Evolutionary conservation across 1,140 invertebrate genomes (phyloP).

Genomic region (Orussus abietinus): DNA sequence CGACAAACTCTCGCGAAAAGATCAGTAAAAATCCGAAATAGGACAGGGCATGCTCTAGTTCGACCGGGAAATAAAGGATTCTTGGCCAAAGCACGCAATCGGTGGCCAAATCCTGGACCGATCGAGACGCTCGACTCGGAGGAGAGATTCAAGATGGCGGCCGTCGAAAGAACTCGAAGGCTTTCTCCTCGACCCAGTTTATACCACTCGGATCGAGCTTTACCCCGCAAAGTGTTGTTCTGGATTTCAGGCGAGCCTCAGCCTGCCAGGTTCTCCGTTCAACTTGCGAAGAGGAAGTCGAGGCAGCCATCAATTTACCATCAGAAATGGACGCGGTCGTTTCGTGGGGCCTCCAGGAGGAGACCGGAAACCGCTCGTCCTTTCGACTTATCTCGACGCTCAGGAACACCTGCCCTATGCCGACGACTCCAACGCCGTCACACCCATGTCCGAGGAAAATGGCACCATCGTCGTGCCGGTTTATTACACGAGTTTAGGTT

Average conservation of each 20-base stretch:
- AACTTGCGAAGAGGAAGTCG: conserved; percentile 83
- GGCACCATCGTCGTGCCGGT: conserved; percentile 89
- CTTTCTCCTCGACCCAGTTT: too few relatives aligned
- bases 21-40: too few relatives aligned
- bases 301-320: conserved; percentile 87
- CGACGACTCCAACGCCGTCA: conserved; percentile 95
- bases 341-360: conserved; percentile 65
- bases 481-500: conserved; percentile 79
- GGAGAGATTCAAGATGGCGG: too few relatives aligned
- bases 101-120: too few relatives aligned
- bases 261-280: conserved; percentile 94
- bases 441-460: conserved; percentile 96
- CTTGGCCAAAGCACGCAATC: too few relatives aligned
- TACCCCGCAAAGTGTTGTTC: conserved; percentile 8
- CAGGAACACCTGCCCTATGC: conserved; percentile 96
- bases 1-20: too few relatives aligned
- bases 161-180: too few relatives aligned
- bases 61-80: too few relatives aligned
- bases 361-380: conserved; percentile 88
- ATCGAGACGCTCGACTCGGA: too few relatives aligned
- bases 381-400: conserved; percentile 92
- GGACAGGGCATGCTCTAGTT: too few relatives aligned
- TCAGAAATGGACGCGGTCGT: conserved; percentile 73
- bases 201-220: too few relatives aligned
- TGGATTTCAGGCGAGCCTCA: conserved; percentile 81